Evolutionary conservation across 2,888 invertebrate genomes (phyloP).

Genomic region (Drosophila villosipedis): DNA sequence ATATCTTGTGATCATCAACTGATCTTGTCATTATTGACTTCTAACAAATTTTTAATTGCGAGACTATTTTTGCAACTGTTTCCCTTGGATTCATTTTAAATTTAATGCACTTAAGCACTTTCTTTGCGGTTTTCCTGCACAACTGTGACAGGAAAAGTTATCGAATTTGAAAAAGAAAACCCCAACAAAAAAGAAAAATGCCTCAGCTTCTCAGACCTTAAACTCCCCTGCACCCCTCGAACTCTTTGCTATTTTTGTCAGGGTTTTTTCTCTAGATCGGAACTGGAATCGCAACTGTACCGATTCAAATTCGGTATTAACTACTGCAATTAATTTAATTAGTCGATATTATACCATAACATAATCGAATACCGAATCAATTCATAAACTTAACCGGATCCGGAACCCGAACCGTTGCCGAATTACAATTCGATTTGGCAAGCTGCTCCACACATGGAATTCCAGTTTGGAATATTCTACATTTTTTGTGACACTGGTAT

Average conservation of each 20-base stretch:
- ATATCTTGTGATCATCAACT: background rate
- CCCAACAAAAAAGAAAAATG: background rate
- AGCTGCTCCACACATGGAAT: background rate
- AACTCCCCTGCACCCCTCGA: background rate
- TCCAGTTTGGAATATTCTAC: background rate
- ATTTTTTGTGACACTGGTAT: background rate
- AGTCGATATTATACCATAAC: background rate
- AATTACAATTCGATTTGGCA: background rate
- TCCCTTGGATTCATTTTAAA: background rate
- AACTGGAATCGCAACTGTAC: background rate
- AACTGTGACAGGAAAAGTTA: background rate
- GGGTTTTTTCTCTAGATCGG: background rate
- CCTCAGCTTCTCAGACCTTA: no score
- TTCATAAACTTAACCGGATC: background rate
- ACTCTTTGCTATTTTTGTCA: background rate
- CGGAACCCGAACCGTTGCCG: background rate
- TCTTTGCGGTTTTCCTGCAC: background rate
- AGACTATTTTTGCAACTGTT: background rate
- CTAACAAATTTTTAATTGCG: no score
- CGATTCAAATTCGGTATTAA: background rate
- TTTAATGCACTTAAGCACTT: no score
- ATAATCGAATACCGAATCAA: background rate
- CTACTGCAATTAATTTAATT: background rate
- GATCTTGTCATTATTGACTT: background rate
- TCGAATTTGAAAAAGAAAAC: background rate